Base-by-base conservation (phyloP, 2,113 vertebrate species). In the Muntiacus muntjak region DNA sequence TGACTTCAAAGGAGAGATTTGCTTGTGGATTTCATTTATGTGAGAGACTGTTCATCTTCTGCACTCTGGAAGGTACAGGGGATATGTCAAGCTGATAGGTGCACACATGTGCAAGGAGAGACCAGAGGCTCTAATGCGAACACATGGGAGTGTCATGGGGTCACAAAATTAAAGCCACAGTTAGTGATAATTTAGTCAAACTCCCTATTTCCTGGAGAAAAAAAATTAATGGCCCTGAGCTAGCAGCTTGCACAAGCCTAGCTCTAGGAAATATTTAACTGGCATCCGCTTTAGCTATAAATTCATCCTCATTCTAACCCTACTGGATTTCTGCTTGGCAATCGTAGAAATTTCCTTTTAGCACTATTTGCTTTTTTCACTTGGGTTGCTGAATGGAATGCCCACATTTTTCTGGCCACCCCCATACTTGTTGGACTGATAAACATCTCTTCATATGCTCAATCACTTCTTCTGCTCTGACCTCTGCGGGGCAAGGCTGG, bases 1-100 rank as follows among this genome's bases (percentile, higher is more conserved):
- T 95, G 86, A 30, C 45, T 87, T 96, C 47, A 76, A n/a, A 30
- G 40, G 19, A 89, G 43, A 45, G n/a, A 78, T 83, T 62, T 84
- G 15, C n/a, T 83, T 52, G 11, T 33, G n/a, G 13, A 64, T 76
- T 74, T 71, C 58, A 15, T 40, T 76, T 52, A 47, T 71, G 62
- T 50, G 26, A 87, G 55, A 67, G 7, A 54, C 11, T 13, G 50
- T 50, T 40, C 40, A 52, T 55, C 58, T 30, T 33, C 33, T 33
- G 6, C 5, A 23, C 17, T 67, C 85, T 19, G 11, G 43, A 87
- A 55, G 7, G 13, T 40, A 47, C 40, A 64, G 1, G 25, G 36
- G 11, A 4, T 26, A 14, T 60, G 23, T 45, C n/a, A 57, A 30
- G 45, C 76, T 9, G 2, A 21, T 25, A 58, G 54, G 28, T 3